Evolutionary conservation across 30 jellyfish, hydroid and myxozoan genomes (phyloP), one percentile per base, ranked within the genome.

Genomic region (Aurelia sp.): DNA sequence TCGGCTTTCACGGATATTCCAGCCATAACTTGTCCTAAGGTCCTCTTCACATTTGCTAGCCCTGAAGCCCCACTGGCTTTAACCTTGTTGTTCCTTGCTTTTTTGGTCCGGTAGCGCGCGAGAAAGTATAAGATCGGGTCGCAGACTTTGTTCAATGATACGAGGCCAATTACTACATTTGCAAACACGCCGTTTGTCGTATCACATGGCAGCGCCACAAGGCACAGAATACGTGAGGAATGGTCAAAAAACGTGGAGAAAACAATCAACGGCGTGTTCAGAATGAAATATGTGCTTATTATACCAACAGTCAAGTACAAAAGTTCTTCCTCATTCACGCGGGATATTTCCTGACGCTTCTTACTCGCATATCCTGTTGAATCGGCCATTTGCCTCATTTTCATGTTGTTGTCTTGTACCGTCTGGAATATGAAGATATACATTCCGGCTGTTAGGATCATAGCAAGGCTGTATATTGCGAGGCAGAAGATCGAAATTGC

Each of bases 151-250:
- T 71, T 71, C 22, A 71, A 21, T 12, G 68, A 48, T 16, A 52
- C 52, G 47, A 71, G 47, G n/a, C 82, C 70, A 44, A 71, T 11
- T 7, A 70, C 82, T 22, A 71, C 10, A 21, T 71, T 41, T 11
- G 82, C 66, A 37, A 71, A 17, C 21, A 37, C 13, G 11, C 67
- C 82, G 16, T 48, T n/a, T 18, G 44, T 17, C 12, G 82, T 71
- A 50, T 71, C 10, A 66, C 82, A 71, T 10, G 82, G 41, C 13
- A 51, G 82, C 3, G 82, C 82, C n/a, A 18, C 44, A n/a, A 71
- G 19, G 22, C 70, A 66, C 9, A 4, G 31, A 8, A 47, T 8
- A 15, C 18, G 50, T 1, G 16, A 35, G 22, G 16, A 37, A 13
- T 11, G 6, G 27, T 71, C 82, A n/a, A 15, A 71, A 44, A 71